Conservation (phyloP, 2,797 vertebrate species). For the Phrynocephalus guinanensis region DNA sequence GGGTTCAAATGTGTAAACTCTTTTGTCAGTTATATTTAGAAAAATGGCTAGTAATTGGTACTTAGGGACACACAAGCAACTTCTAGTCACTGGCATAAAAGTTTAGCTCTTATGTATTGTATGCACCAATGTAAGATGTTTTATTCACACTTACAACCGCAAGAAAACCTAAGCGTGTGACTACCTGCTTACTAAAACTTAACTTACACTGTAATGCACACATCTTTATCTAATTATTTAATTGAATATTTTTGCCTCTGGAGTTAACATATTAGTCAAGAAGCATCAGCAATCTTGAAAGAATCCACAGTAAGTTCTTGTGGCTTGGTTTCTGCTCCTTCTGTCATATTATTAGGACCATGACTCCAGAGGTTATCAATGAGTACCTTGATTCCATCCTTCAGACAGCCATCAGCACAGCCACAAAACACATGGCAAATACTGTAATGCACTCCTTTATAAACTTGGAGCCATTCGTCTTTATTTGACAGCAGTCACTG, state of each 20-base stretch:
- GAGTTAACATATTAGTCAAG: slow-evolving; percentile 46
- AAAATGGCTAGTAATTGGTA: slow-evolving; percentile 69
- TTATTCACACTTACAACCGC: slow-evolving; percentile 73
- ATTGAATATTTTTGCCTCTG: slow-evolving; percentile 37
- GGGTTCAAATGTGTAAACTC: slow-evolving; percentile 60
- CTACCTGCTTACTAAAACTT: slow-evolving; percentile 75
- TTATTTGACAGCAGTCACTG: slow-evolving; percentile 67
- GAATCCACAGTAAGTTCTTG: neutral
- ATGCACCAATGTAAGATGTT: slow-evolving; percentile 72
- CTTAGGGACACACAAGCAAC: slow-evolving; percentile 67
- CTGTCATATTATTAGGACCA: slow-evolving; percentile 37
- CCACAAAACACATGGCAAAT: slow-evolving; percentile 40
- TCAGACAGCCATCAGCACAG: slow-evolving; percentile 52
- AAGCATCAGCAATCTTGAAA: slow-evolving; percentile 55
- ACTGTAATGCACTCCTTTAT: slow-evolving; percentile 11
- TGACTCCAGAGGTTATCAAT: slow-evolving; percentile 35
- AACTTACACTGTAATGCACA: slow-evolving; percentile 73
- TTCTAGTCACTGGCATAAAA: slow-evolving; percentile 73
- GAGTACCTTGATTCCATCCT: slow-evolving; percentile 39
- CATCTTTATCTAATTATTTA: slow-evolving; percentile 67
- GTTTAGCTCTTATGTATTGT: slow-evolving; percentile 74
- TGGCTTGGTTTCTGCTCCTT: slow-evolving; percentile 37
- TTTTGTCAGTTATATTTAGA: slow-evolving; percentile 61
- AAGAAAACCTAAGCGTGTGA: slow-evolving; percentile 72
- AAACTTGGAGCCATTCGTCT: slow-evolving; percentile 39